Conservation (phyloP, 2,888 invertebrate species). For the Epiblema foenella region DNA sequence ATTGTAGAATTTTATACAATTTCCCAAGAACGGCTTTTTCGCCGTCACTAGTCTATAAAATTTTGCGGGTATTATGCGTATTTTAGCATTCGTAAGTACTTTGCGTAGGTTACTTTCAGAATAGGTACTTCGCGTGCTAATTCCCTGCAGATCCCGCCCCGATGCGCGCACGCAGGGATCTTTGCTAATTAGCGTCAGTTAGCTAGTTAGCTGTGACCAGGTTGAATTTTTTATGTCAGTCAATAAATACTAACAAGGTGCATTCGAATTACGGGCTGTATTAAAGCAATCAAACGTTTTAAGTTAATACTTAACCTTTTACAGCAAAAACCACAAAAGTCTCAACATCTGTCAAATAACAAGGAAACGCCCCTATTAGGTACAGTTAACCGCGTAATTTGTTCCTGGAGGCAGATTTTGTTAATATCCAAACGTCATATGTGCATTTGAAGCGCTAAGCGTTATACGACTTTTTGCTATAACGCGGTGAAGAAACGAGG, state of each 20-base stretch:
- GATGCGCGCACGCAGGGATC: background rate
- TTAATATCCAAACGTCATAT: background rate
- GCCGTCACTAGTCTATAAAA: too few relatives aligned
- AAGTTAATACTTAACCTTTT: slow-evolving; percentile 41
- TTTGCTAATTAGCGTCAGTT: slow-evolving; percentile 5
- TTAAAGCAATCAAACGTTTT: slow-evolving; percentile 36
- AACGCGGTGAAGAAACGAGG: background rate
- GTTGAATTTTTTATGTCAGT: slow-evolving; percentile 16
- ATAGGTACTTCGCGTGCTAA: slow-evolving; percentile 1
- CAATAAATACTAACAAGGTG: slow-evolving; percentile 35
- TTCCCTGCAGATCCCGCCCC: background rate
- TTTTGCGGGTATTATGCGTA: too few relatives aligned
- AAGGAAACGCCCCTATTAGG: slow-evolving; percentile 23
- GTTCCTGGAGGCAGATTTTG: background rate
- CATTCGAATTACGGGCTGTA: slow-evolving; percentile 35
- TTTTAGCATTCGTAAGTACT: too few relatives aligned
- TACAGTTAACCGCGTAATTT: background rate
- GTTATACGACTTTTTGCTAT: background rate
- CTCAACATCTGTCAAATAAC: slow-evolving; percentile 65
- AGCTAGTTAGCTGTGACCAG: slow-evolving; percentile 14
- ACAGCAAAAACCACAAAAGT: slow-evolving; percentile 46
- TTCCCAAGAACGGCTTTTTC: too few relatives aligned
- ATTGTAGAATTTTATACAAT: too few relatives aligned
- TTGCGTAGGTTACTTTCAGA: too few relatives aligned
- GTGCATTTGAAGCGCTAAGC: background rate